Conservation (phyloP, 1,140 invertebrate genomes). For the Drosophila lacteicornis region DNA sequence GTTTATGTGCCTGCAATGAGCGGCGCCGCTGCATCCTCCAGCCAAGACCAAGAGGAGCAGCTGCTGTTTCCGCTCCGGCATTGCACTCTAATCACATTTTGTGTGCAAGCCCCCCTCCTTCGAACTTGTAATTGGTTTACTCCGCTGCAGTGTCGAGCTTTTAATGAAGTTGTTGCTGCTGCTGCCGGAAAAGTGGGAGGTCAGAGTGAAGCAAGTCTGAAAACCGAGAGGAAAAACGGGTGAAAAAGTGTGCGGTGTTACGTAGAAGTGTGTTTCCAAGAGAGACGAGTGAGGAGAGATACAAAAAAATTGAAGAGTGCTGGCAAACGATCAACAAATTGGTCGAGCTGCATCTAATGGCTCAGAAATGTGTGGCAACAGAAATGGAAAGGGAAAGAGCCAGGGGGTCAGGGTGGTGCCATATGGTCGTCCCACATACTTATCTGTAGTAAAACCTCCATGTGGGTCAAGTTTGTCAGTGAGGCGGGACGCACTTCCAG, state of each 20-base stretch:
- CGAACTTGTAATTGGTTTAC: constrained; percentile 76
- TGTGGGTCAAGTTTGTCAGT: constrained; percentile 23
- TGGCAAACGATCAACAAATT: constrained; percentile 56
- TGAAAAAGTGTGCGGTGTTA: constrained; percentile 1
- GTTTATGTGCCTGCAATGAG: constrained; percentile 62
- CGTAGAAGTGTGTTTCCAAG: constrained; percentile 1
- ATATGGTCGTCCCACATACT: not conserved
- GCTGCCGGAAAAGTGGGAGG: not conserved
- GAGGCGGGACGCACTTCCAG: not conserved
- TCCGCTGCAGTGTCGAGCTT: constrained; percentile 57
- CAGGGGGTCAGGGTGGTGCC: not conserved
- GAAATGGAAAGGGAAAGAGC: not conserved
- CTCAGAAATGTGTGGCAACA: constrained; percentile 21
- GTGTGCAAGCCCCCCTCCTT: constrained; percentile 9
- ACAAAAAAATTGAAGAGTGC: constrained; percentile 7
- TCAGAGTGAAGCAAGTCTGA: not conserved
- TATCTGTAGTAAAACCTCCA: not conserved
- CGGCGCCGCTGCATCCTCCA: constrained; percentile 8
- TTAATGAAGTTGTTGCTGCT: constrained; percentile 66
- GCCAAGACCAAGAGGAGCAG: constrained; percentile 15
- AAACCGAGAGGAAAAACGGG: constrained; percentile 11
- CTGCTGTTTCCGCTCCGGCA: constrained; percentile 40
- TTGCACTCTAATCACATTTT: constrained; percentile 81
- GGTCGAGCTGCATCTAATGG: constrained; percentile 40
- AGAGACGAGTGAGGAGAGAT: not conserved